Evolutionary conservation across 2,888 invertebrate species (phyloP), one percentile per base, ranked within the genome.

Genomic region (Odontocerum albicorne): DNA sequence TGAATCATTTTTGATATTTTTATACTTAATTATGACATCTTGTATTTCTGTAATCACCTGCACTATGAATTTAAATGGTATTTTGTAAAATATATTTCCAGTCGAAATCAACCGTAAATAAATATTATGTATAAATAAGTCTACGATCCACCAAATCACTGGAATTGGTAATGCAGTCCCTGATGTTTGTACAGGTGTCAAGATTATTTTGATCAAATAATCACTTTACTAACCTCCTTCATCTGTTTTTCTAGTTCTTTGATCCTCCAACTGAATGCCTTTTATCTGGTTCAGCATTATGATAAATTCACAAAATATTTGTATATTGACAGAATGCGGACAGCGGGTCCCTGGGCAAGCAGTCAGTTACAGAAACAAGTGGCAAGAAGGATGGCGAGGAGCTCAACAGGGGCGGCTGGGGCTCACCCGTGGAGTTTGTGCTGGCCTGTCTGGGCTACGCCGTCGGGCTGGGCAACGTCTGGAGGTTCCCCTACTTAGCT

Each of bases 401-500:
- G 20, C n/a, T 16, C 10, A 49, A 22, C 33, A 43, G 60, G 38
- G 60, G 58, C n/a, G 55, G 53, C 7, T 86, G 85, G 85, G 80
- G 78, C 50, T 75, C 79, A 35, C 85, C 85, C 6, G 60, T 85
- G 66, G 89, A 90, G 75, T 90, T 90, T 67, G 80, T 89, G 57
- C 75, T 90, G 65, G 87, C 87, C 46, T 88, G 88, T 68, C 76
- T 89, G 60, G 88, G 88, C 32, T 88, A 88, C 65, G 88, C 88
- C 31, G 86, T 90, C 40, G 89, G 89, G 38, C 75, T 89, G 59
- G 88, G 89, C 57, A 90, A 90, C 68, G 87, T 90, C 40, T 88
- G 87, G 87, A 77, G 89, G 62, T 90, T 90, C 70, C 90, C 90
- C 4, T 90, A 87, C 69, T 76, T 90, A 42, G 85, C 85, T 66